Conservation (phyloP, 2,113 vertebrate genomes). For the Craseonycteris thonglongyai region DNA sequence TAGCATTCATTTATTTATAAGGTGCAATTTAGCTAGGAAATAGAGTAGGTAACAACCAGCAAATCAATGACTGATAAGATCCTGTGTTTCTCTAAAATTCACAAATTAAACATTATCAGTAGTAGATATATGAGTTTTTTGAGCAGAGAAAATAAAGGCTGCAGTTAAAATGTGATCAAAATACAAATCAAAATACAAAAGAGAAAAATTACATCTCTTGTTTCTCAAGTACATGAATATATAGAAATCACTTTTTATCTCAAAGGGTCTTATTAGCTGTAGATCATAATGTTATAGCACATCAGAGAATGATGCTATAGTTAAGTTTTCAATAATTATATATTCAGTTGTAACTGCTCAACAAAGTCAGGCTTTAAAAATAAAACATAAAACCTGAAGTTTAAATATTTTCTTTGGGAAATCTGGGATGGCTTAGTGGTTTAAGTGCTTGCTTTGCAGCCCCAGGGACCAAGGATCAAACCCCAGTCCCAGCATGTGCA, state of each 20-base stretch:
- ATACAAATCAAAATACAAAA: too few species aligned
- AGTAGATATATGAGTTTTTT: not conserved
- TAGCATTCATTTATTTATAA: too few species aligned
- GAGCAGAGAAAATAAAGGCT: not conserved
- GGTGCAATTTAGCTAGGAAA: not conserved
- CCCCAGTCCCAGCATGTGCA: too few species aligned
- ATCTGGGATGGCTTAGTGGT: too few species aligned
- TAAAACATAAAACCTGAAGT: slow-evolving; percentile 46
- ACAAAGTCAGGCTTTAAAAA: slow-evolving; percentile 23
- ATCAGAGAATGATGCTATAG: not conserved
- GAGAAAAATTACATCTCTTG: not conserved
- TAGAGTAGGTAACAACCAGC: not conserved
- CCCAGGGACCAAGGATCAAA: too few species aligned
- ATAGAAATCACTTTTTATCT: slow-evolving; percentile 38
- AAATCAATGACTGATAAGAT: not conserved
- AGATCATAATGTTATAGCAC: slow-evolving; percentile 1
- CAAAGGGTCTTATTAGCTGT: slow-evolving; percentile 26
- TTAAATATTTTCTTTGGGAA: slow-evolving; percentile 33
- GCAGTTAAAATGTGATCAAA: not conserved
- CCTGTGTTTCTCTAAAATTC: not conserved
- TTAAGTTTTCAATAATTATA: slow-evolving; percentile 63
- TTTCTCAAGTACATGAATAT: not conserved
- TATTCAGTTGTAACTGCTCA: slow-evolving; percentile 39
- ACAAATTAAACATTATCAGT: not conserved
- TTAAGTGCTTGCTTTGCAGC: too few species aligned